phyloP scores from a whole-genome alignment of 2,113 vertebrate species.

The Clarias gariepinus region DNA sequence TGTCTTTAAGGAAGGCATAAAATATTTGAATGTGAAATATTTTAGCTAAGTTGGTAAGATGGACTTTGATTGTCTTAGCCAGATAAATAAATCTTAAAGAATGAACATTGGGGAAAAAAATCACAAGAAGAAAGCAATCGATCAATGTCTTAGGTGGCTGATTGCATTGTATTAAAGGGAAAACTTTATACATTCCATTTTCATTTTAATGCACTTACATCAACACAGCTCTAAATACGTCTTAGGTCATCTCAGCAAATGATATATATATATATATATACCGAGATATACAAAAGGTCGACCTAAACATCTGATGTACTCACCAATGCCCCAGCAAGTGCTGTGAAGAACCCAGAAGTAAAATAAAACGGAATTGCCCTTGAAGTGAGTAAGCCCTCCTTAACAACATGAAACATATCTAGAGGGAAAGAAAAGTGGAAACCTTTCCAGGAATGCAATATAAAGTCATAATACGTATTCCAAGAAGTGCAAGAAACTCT shows the following conservation, averaged over 20 bases:
- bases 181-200: neutral
- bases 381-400: conserved; percentile 26
- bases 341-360: conserved; percentile 42
- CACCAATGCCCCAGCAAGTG: conserved; percentile 11
- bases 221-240: neutral
- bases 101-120: neutral
- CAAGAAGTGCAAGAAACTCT: conserved; percentile 5
- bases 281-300: neutral
- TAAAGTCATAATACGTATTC: neutral
- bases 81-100: neutral
- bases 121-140: neutral
- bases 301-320: conserved; percentile 10
- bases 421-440: conserved; percentile 1
- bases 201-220: neutral
- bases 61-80: neutral
- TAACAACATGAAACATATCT: conserved; percentile 34
- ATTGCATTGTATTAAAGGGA: neutral
- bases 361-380: conserved; percentile 33
- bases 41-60: neutral
- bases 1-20: too few species aligned
- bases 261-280: too few species aligned
- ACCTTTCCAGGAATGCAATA: conserved; percentile 15
- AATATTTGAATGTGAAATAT: neutral
- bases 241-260: neutral
- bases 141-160: neutral